Evolutionary conservation across 1,140 invertebrate genomes (phyloP), one percentile per base, ranked within the genome.

Genomic region (Theocolax elegans): DNA sequence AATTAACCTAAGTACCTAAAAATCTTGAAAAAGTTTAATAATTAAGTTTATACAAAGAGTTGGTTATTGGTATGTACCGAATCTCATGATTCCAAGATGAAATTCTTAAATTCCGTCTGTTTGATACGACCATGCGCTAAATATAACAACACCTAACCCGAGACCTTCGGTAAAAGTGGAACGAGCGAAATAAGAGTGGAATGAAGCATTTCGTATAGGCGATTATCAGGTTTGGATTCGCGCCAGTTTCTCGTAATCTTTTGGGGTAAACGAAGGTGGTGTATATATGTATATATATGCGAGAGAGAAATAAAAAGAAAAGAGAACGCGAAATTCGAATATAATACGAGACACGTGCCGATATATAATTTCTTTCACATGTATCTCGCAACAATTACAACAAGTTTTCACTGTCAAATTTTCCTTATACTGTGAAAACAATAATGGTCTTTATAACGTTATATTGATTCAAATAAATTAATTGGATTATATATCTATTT

Each of bases 101-200:
- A 10, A 49, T 66, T 67, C 67, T 60, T 62, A 59, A 63, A 64
- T 74, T 40, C 46, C 9, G 7, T 42, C 10, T 42, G 3, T 58
- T 15, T 59, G 7, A 29, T 42, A 29, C 19, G 35, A 49, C 23
- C 49, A 40, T 38, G 35, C 27, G 58, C 53, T 74, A 75, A 76
- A 70, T 72, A 66, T 75, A 68, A 63, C 64, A 27, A 59, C 58
- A 42, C 64, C 42, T 23, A 15, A 29, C 8, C 15, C 58, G 74
- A 77, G 73, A 77, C 75, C 76, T 78, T 79, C 75, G 62, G 58
- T 75, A 73, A 78, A 78, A 77, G 72, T 79, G 75, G 76, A 73
- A 72, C 78, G 75, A 77, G 75, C 73, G 74, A 76, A 77, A 78
- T 77, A 77, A 78, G 71, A 78, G 76, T 72, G 72, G 31, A 56